A percentile compares a stretch with the other conserved stretches of the same genome.
These are phyloP conservation scores for Syngnathus rostellatus DNA, from an alignment of 2,797 vertebrate species.

Conservation along the genomic window DNA sequence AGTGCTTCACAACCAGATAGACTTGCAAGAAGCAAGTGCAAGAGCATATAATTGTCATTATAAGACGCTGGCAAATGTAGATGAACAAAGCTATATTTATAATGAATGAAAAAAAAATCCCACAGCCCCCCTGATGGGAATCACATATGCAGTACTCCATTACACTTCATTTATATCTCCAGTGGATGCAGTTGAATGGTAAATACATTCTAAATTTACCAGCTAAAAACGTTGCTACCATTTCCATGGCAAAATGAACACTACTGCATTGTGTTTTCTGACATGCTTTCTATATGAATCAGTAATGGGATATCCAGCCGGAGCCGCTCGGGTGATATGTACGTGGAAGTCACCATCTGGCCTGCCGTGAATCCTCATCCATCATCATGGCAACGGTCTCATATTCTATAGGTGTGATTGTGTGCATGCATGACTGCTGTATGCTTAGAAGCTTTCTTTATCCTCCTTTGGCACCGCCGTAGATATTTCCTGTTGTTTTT, in stretches of 20 bases:
- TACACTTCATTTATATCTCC: neutral
- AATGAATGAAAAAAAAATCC: neutral
- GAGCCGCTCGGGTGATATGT: slow-evolving; percentile 43
- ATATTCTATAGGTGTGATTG: slow-evolving; percentile 31
- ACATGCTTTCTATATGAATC: neutral
- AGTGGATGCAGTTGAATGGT: neutral
- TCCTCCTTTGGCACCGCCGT: neutral
- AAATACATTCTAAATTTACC: neutral
- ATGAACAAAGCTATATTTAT: too few relatives aligned
- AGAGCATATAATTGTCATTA: too few relatives aligned
- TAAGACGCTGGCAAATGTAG: too few relatives aligned
- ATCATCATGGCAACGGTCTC: slow-evolving; percentile 51
- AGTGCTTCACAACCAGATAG: neutral
- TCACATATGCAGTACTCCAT: neutral
- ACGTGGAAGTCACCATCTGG: slow-evolving; percentile 52
- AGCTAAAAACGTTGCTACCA: neutral
- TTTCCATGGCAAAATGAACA: too few relatives aligned
- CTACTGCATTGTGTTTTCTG: neutral
- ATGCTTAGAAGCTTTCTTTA: neutral
- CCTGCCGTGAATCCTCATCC: slow-evolving; percentile 36
- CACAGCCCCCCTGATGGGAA: neutral
- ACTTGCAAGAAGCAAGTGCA: too few relatives aligned
- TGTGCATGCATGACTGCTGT: slow-evolving; percentile 7
- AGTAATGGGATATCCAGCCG: slow-evolving; percentile 51
- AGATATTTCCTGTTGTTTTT: neutral